Conservation (phyloP, 2,888 invertebrate genomes). For the Spilosoma lubricipeda region DNA sequence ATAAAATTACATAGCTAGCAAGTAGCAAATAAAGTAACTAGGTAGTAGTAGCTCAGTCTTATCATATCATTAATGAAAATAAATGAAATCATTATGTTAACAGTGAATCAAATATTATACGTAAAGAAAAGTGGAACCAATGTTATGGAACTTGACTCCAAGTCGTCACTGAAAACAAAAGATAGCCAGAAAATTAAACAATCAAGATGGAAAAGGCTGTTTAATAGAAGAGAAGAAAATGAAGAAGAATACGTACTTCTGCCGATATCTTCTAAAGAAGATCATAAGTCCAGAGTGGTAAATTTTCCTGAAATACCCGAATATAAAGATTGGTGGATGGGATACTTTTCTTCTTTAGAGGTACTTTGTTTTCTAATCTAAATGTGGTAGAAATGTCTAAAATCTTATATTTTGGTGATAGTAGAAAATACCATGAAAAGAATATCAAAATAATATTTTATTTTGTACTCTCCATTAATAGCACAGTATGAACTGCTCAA, state of each 20-base stretch:
- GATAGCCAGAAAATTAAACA: constrained; percentile 43
- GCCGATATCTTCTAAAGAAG: constrained; percentile 59
- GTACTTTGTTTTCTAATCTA: constrained; percentile 32
- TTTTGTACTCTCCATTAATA: too few species aligned
- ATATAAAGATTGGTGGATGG: constrained; percentile 72
- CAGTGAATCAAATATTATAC: constrained; percentile 52
- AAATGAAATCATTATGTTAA: constrained; percentile 6
- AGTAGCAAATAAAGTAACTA: too few species aligned
- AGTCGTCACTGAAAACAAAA: constrained; percentile 26
- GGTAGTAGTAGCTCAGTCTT: not conserved
- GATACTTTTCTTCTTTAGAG: constrained; percentile 64
- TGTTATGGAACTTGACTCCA: constrained; percentile 25
- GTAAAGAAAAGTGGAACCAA: constrained; percentile 44
- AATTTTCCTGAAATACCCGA: constrained; percentile 34
- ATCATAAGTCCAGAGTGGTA: constrained; percentile 34
- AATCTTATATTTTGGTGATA: not conserved
- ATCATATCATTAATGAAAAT: not conserved
- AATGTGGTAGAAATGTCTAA: not conserved
- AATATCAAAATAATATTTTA: too few species aligned
- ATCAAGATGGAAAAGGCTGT: constrained; percentile 57
- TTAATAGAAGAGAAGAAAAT: constrained; percentile 51
- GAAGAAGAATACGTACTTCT: constrained; percentile 70
- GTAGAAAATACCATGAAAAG: too few species aligned
- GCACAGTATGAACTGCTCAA: too few species aligned
- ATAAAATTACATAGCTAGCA: too few species aligned